phyloP scores from a whole-genome alignment of 2,113 vertebrate genomes.

The Nothoprocta perdicaria region DNA sequence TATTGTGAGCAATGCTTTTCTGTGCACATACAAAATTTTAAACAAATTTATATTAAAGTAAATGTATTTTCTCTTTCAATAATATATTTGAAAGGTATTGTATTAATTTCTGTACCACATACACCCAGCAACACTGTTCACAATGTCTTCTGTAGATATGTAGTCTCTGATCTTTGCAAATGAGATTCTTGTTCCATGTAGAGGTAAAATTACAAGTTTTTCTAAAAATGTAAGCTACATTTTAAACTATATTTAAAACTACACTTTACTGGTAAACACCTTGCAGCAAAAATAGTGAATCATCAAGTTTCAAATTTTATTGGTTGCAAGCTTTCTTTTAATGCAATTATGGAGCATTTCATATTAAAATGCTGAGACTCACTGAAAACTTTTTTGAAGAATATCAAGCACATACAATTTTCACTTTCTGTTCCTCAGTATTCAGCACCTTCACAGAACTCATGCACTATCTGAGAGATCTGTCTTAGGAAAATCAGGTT shows the following conservation, averaged over 20 bases:
- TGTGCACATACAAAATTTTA: neutral
- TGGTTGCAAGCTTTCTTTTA: neutral
- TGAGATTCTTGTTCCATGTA: neutral
- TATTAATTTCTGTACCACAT: neutral
- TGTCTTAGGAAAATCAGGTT: neutral
- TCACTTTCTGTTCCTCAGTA: neutral
- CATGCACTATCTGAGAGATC: neutral
- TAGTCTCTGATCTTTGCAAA: neutral
- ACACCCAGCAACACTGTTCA: neutral
- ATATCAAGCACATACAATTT: neutral
- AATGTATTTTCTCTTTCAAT: neutral
- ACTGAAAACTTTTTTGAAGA: neutral
- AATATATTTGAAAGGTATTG: neutral
- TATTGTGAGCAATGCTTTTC: neutral
- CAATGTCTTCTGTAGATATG: neutral
- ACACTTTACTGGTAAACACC: neutral
- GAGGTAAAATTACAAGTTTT: neutral
- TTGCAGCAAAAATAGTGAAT: neutral
- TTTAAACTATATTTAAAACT: too few relatives aligned
- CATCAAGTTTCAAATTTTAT: neutral
- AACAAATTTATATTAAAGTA: neutral
- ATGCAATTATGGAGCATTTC: neutral
- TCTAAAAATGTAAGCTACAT: too few relatives aligned
- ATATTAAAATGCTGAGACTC: neutral
- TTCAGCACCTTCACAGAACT: neutral